Conservation (phyloP, 1,140 invertebrate species). For the Drosophila seguyi region DNA sequence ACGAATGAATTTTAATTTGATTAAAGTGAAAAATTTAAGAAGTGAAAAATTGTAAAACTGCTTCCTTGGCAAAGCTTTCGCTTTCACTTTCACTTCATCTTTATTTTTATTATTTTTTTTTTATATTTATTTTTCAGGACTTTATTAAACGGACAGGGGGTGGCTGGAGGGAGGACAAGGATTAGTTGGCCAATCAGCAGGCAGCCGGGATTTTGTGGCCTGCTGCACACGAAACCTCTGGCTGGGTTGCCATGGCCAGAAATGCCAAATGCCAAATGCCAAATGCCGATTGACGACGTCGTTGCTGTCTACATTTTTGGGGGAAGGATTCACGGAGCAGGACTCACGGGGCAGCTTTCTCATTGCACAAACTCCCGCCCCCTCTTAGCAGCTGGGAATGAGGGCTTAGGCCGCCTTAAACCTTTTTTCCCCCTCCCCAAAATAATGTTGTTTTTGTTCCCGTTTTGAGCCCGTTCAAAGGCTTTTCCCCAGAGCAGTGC, state of each 20-base stretch:
- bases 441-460: slow-evolving; percentile 65
- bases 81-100: slow-evolving; percentile 28
- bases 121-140: slow-evolving; percentile 13
- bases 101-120: neutral
- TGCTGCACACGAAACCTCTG: slow-evolving; percentile 49
- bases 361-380: too few relatives aligned
- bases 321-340: neutral
- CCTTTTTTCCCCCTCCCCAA: slow-evolving; percentile 54
- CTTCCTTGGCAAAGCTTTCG: slow-evolving; percentile 41
- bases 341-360: neutral
- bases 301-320: slow-evolving; percentile 11
- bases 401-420: slow-evolving; percentile 74
- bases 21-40: slow-evolving; percentile 84
- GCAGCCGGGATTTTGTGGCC: slow-evolving; percentile 59
- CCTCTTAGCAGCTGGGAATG: neutral
- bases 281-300: slow-evolving; percentile 52
- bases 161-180: slow-evolving; percentile 3
- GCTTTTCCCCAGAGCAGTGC: slow-evolving; percentile 12
- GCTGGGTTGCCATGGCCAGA: slow-evolving; percentile 65
- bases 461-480: slow-evolving; percentile 44
- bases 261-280: slow-evolving; percentile 51
- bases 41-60: slow-evolving; percentile 82
- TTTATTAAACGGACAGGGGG: slow-evolving; percentile 44
- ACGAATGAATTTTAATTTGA: slow-evolving; percentile 85
- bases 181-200: slow-evolving; percentile 77